Percentiles rank a stretch among this genome's conserved stretches.
Conservation (phyloP, 2,113 vertebrate species). For the Morphnarchus princeps region DNA sequence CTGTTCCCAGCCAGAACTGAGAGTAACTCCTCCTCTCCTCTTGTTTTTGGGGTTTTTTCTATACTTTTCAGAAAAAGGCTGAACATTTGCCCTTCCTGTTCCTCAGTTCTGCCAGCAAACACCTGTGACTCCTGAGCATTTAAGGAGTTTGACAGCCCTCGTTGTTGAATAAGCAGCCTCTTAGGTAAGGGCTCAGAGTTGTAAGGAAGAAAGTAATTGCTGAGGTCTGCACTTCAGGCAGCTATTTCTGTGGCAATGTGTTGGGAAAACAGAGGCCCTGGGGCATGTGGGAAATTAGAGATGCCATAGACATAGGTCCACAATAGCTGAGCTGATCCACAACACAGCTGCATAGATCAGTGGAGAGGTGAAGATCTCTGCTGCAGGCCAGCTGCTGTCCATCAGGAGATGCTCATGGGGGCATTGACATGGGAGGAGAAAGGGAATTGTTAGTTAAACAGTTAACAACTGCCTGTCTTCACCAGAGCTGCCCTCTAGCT, state of each 20-base stretch:
- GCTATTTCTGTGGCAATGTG: background rate
- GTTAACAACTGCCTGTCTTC: background rate
- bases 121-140: background rate
- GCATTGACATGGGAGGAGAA: background rate
- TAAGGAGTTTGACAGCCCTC: background rate
- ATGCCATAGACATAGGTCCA: background rate
- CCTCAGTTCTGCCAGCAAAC: background rate
- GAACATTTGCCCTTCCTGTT: fast-evolving
- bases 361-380: background rate
- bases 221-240: background rate
- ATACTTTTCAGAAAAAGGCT: background rate
- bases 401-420: background rate
- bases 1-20: background rate
- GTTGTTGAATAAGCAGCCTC: background rate
- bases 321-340: background rate
- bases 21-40: background rate
- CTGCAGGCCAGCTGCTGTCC: background rate
- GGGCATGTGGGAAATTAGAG: background rate
- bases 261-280: background rate
- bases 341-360: background rate
- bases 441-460: background rate
- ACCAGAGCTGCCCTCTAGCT: background rate
- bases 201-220: background rate
- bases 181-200: background rate
- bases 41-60: too few species aligned